These are phyloP conservation scores for Sycophaga agraensis DNA, from an alignment of 1,140 invertebrate species.

Conservation along the genomic window DNA sequence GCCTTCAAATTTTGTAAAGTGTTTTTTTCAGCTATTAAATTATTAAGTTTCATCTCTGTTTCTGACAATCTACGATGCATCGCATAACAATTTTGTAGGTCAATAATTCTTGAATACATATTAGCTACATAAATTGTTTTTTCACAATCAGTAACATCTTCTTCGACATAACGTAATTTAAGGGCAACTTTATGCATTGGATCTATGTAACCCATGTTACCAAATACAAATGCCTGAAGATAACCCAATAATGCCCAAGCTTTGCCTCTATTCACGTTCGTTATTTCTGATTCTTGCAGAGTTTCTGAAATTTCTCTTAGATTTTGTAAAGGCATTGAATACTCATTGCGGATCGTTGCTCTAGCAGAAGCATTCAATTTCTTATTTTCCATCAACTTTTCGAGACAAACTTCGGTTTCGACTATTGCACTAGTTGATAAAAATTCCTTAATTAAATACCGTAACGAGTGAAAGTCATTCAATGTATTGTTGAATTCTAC, in stretches of 20 bases:
- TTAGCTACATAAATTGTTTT: conserved; percentile 37
- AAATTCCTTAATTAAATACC: conserved; percentile 36
- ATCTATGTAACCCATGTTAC: conserved; percentile 64
- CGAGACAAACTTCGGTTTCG: conserved; percentile 16
- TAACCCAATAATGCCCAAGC: conserved; percentile 53
- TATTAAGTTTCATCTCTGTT: conserved; percentile 34
- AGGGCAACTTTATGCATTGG: conserved; percentile 72
- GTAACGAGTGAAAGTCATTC: conserved; percentile 41
- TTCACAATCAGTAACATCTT: conserved; percentile 61
- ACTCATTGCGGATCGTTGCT: conserved; percentile 21
- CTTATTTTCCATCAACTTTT: conserved; percentile 9
- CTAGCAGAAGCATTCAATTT: neutral
- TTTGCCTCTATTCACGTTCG: conserved; percentile 36
- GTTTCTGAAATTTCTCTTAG: conserved; percentile 35
- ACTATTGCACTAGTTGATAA: conserved; percentile 32
- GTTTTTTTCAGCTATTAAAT: conserved; percentile 30
- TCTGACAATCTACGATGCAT: conserved; percentile 34
- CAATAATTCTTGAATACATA: conserved; percentile 39
- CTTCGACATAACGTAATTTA: conserved; percentile 66
- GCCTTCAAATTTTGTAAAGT: conserved; percentile 51
- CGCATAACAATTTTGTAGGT: neutral
- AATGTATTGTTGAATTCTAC: conserved; percentile 33
- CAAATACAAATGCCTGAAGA: conserved; percentile 51
- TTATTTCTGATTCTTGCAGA: conserved; percentile 18
- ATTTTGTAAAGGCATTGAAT: conserved; percentile 30